phyloP scores from a whole-genome alignment of 1,140 invertebrate genomes.

The Halesus radiatus region DNA sequence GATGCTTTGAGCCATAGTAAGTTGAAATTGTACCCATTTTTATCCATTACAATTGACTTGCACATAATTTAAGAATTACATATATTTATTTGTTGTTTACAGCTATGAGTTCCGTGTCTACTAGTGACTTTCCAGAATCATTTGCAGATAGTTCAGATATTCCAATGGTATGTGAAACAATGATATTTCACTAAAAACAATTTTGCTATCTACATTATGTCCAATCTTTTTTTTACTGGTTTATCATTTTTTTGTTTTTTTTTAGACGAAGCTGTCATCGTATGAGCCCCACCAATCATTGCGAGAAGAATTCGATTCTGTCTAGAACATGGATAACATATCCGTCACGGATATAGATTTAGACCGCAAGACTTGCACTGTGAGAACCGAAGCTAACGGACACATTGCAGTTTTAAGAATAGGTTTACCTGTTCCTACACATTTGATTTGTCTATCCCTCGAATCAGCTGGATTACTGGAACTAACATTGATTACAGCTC shows the following conservation, averaged over 20 bases:
- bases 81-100: slow-evolving; percentile 51
- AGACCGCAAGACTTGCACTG: slow-evolving; percentile 79
- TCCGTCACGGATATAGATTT: slow-evolving; percentile 86
- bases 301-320: slow-evolving; percentile 87
- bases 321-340: slow-evolving; percentile 87
- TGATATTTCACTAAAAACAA: background rate
- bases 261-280: slow-evolving; percentile 60
- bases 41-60: background rate
- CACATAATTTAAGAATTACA: background rate
- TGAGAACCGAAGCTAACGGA: slow-evolving; percentile 80
- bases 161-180: slow-evolving; percentile 61
- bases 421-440: slow-evolving; percentile 86
- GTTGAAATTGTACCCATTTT: slow-evolving; percentile 43
- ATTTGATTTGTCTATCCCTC: slow-evolving; percentile 69
- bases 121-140: slow-evolving; percentile 60
- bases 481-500: slow-evolving; percentile 67
- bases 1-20: slow-evolving; percentile 67
- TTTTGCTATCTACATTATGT: background rate
- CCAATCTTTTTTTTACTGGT: too few relatives aligned
- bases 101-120: slow-evolving; percentile 66
- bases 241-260: slow-evolving; percentile 66
- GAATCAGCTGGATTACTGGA: slow-evolving; percentile 68
- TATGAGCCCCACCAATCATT: slow-evolving; percentile 74
- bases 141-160: slow-evolving; percentile 58
- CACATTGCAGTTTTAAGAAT: slow-evolving; percentile 84